A percentile compares a stretch with the other conserved stretches of the same genome.
Evolutionary conservation across 2,888 invertebrate species (phyloP).

Genomic region (Unio delphinus): DNA sequence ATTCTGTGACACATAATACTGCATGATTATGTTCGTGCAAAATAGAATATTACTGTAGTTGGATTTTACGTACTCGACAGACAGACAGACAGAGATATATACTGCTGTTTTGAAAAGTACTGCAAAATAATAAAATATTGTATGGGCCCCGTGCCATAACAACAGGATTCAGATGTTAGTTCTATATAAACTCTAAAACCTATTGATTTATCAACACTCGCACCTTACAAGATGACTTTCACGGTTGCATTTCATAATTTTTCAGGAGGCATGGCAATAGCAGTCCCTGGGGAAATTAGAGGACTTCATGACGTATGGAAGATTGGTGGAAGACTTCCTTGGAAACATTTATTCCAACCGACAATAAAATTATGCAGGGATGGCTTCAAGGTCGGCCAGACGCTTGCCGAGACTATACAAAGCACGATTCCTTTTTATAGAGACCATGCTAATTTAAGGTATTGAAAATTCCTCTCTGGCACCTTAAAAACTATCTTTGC

Average conservation of each 20-base stretch:
- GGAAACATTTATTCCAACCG: slow-evolving; percentile 85
- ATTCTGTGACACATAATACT: too few species aligned
- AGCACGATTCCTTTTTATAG: background rate
- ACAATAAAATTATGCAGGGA: slow-evolving; percentile 82
- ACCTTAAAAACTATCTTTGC: background rate
- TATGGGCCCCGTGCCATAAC: too few species aligned
- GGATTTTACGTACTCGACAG: too few species aligned
- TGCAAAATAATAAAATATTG: too few species aligned
- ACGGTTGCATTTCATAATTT: background rate
- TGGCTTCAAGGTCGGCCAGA: slow-evolving; percentile 75
- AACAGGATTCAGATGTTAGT: too few species aligned
- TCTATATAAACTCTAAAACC: too few species aligned
- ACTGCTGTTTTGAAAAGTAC: too few species aligned
- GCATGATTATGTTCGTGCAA: too few species aligned
- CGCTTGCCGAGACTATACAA: slow-evolving; percentile 6
- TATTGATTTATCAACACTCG: too few species aligned
- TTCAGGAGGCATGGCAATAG: slow-evolving; percentile 77
- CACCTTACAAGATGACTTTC: too few species aligned
- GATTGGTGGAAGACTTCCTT: slow-evolving; percentile 81
- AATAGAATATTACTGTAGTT: too few species aligned
- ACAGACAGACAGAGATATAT: too few species aligned
- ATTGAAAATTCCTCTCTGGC: background rate
- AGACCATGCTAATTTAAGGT: background rate
- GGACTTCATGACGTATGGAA: slow-evolving; percentile 86
- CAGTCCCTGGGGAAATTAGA: slow-evolving; percentile 88